Conservation (phyloP, 2,888 invertebrate species). For the Neoascia interrupta region DNA sequence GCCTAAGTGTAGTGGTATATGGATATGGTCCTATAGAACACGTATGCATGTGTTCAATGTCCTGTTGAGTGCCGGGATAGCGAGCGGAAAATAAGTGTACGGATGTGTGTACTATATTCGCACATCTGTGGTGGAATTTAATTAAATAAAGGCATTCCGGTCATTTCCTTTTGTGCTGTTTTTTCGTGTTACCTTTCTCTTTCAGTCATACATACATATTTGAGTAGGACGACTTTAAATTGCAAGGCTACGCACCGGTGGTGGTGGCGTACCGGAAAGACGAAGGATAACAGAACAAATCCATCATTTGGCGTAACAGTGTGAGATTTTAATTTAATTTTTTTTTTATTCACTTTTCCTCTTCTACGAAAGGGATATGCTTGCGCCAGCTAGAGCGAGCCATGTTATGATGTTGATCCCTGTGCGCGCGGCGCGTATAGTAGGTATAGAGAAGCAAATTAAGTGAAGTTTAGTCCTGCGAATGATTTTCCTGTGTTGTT, state of each 20-base stretch:
- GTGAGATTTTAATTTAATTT: constrained; percentile 67
- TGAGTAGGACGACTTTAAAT: constrained; percentile 62
- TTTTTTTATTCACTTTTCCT: not conserved
- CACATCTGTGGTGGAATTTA: constrained; percentile 69
- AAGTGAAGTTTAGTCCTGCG: constrained; percentile 49
- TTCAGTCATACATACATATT: not conserved
- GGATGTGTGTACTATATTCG: constrained; percentile 40
- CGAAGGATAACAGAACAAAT: constrained; percentile 59
- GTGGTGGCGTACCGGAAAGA: constrained; percentile 41
- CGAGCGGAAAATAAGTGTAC: not conserved
- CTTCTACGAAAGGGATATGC: constrained; percentile 21
- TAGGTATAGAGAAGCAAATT: constrained; percentile 32
- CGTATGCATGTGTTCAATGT: constrained; percentile 13
- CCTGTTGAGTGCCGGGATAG: constrained; percentile 36
- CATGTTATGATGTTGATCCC: too few species aligned
- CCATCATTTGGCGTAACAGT: constrained; percentile 48
- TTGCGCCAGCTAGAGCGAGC: too few species aligned
- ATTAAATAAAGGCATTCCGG: constrained; percentile 69
- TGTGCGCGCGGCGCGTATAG: not conserved
- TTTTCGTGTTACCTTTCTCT: not conserved
- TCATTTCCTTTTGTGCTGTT: constrained; percentile 62
- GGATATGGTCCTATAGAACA: too few species aligned
- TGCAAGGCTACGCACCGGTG: constrained; percentile 50
- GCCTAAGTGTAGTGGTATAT: not conserved
- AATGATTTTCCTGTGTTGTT: constrained; percentile 40